These are phyloP conservation scores for Labia minor DNA, from an alignment of 2,888 invertebrate species.

Conservation along the genomic window DNA sequence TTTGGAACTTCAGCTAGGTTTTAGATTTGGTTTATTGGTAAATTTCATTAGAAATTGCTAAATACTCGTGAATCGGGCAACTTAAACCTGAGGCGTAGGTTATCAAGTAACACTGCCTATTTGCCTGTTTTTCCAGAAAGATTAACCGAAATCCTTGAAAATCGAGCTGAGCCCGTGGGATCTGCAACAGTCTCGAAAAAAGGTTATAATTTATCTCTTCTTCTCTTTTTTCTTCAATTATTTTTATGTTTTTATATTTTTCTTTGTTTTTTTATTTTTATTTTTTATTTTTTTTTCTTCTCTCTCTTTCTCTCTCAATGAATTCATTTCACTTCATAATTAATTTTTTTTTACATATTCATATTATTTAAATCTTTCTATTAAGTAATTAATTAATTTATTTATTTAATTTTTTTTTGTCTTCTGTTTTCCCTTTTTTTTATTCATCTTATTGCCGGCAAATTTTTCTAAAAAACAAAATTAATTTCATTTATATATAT, in stretches of 20 bases:
- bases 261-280: constrained; percentile 38
- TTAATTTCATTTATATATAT: too few species aligned
- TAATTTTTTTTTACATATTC: too few species aligned
- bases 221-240: constrained; percentile 20
- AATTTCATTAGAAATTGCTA: too few species aligned
- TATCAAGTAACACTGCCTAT: constrained; percentile 4
- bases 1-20: too few species aligned
- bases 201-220: constrained; percentile 21
- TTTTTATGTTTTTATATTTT: constrained; percentile 30
- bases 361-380: too few species aligned
- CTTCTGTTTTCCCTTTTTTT: too few species aligned
- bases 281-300: constrained; percentile 38
- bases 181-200: constrained; percentile 23
- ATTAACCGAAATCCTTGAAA: constrained; percentile 27
- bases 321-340: too few species aligned
- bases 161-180: constrained; percentile 19
- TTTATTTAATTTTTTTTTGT: too few species aligned
- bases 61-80: not conserved
- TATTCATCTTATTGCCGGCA: too few species aligned
- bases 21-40: too few species aligned
- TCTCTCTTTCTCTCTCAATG: constrained; percentile 37
- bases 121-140: constrained; percentile 26
- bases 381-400: too few species aligned
- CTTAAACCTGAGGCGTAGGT: not conserved
- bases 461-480: too few species aligned